Base-by-base conservation (phyloP, 2,113 vertebrate species). In the Pimephales promelas region DNA sequence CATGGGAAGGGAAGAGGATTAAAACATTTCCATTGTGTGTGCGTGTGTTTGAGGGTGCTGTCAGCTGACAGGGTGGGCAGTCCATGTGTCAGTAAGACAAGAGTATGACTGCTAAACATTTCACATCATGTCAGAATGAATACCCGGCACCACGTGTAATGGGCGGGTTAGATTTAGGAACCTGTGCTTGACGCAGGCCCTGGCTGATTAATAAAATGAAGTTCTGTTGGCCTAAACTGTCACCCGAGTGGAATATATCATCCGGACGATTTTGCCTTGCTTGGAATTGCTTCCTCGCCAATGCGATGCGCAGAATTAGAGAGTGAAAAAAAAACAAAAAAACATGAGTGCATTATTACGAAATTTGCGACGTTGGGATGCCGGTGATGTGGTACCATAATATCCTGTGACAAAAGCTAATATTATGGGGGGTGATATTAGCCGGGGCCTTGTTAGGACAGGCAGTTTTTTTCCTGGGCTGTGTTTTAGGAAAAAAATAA, bases 371-470 rank as follows among this genome's bases (percentile, higher is more conserved):
- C 16, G n/a, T 52, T 72, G 62, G 62, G 73, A 75, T n/a, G n/a
- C 5, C 64, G 75, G 73, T 80, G 45, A 85, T 85, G 52, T 88
- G 87, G 82, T 87, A n/a, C n/a, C n/a, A n/a, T n/a, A 86, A 89
- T 84, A 86, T 47, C 68, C 86, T 79, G 62, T 91, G 91, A 90
- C 86, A 81, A 89, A 92, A 89, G 87, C 90, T 92, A 91, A 91
- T 91, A 89, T 88, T 90, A 89, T 90, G 89, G 85, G 79, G 64
- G 89, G 89, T 90, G 86, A 90, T 92, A 90, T 93, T 92, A 90
- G 85, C 89, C 85, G 88, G 89, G 88, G 90, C 18, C 89, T 88
- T 86, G 86, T 87, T 90, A 91, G 89, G 92, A 92, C 88, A 74
- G 87, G 77, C 90, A 92, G 90, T 91, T 92, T 92, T 71, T 91